phyloP scores from a whole-genome alignment of 2,113 vertebrate genomes.

The Apteryx mantelli region DNA sequence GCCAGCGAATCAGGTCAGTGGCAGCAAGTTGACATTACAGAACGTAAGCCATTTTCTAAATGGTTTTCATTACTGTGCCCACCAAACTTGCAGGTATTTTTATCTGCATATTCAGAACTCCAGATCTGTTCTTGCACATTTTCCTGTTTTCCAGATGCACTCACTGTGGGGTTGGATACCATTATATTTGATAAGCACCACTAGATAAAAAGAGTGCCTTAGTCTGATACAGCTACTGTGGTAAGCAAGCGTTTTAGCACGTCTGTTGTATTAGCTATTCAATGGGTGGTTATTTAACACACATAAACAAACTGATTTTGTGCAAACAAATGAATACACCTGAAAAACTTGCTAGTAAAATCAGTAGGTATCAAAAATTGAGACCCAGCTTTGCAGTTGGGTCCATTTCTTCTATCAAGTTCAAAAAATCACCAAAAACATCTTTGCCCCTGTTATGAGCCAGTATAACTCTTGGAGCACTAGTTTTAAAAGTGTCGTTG shows the following conservation, averaged over 20 bases:
- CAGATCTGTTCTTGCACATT: background rate
- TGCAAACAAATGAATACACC: background rate
- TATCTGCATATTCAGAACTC: background rate
- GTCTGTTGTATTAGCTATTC: background rate
- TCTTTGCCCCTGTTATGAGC: background rate
- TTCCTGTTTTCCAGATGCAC: background rate
- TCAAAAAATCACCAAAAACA: background rate
- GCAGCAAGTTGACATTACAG: background rate
- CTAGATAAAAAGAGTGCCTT: background rate
- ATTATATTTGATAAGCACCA: background rate
- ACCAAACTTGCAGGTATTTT: background rate
- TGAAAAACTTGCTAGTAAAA: background rate
- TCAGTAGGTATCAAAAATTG: background rate
- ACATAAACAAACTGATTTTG: background rate
- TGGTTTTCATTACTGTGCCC: background rate
- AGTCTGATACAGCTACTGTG: background rate
- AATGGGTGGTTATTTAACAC: background rate
- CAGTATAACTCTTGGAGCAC: background rate
- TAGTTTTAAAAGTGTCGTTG: background rate
- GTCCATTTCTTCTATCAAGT: background rate
- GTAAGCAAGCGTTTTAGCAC: background rate
- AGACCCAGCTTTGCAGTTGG: background rate
- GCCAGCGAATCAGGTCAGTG: background rate
- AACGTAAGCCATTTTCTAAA: background rate
- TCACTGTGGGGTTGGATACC: background rate